Evolutionary conservation across 1,140 invertebrate genomes (phyloP).

Genomic region (Ditylenchus dipsaci): DNA sequence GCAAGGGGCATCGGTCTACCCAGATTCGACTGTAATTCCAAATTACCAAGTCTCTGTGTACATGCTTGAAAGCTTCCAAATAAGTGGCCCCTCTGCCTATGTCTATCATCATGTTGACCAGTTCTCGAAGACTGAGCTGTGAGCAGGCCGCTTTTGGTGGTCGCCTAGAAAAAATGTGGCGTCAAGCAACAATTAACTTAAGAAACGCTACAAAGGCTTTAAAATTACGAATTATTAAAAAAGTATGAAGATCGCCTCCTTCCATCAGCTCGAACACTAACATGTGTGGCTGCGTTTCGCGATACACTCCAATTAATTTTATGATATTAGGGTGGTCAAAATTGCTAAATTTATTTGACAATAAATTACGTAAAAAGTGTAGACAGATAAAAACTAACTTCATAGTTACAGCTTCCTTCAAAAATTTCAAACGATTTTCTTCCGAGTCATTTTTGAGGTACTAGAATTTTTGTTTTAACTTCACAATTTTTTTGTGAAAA

Average conservation of each 20-base stretch:
- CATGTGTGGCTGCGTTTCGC: constrained; percentile 73
- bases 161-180: neutral
- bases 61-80: constrained; percentile 73
- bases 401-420: constrained; percentile 94
- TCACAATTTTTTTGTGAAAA: neutral
- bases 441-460: constrained; percentile 73
- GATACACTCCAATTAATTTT: constrained; percentile 83
- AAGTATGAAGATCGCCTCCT: constrained; percentile 84
- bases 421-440: constrained; percentile 89
- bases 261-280: constrained; percentile 95
- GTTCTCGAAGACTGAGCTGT: constrained; percentile 71
- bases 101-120: constrained; percentile 85
- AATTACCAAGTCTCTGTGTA: constrained; percentile 84
- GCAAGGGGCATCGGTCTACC: too few relatives aligned
- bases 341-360: constrained; percentile 65
- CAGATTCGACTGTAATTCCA: too few relatives aligned
- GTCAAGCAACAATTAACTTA: constrained; percentile 40
- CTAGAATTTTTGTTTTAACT: constrained; percentile 13
- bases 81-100: constrained; percentile 78
- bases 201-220: constrained; percentile 59
- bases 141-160: constrained; percentile 48
- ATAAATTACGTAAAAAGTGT: neutral
- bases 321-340: constrained; percentile 94
- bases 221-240: constrained; percentile 66
- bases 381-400: constrained; percentile 59